A percentile compares a stretch with the other conserved stretches of the same genome.
These are phyloP conservation scores for Tolmerus cingulatus DNA, from an alignment of 2,888 invertebrate species.

Conservation along the genomic window DNA sequence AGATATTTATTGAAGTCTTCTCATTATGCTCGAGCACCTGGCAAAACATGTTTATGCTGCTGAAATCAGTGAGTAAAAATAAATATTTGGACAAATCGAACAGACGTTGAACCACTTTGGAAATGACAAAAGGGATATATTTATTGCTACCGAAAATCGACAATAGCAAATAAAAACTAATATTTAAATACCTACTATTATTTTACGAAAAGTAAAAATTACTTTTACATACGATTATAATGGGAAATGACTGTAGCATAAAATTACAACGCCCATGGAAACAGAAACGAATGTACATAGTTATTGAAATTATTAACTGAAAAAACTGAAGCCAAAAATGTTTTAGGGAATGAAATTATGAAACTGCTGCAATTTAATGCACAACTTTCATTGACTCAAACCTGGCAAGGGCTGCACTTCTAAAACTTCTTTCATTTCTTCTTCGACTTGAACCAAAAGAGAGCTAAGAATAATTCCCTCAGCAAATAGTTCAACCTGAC, in stretches of 20 bases:
- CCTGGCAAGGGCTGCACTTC: neutral
- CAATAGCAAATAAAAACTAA: neutral
- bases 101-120: neutral
- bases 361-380: neutral
- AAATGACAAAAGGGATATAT: neutral
- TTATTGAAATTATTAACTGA: neutral
- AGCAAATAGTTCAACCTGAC: neutral
- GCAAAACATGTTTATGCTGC: constrained; percentile 34
- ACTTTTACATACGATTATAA: too few relatives aligned
- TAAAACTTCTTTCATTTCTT: neutral
- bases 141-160: neutral
- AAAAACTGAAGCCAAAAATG: too few relatives aligned
- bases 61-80: neutral
- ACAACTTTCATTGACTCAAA: neutral
- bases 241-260: too few relatives aligned
- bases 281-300: neutral
- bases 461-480: neutral
- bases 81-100: constrained; percentile 25
- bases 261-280: neutral
- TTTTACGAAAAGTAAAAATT: neutral
- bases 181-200: too few relatives aligned
- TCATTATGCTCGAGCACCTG: constrained; percentile 39
- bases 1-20: constrained; percentile 38
- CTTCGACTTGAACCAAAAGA: neutral
- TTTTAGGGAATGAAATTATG: neutral